These are phyloP conservation scores for Amphiprion percula DNA, from an alignment of 2,113 vertebrate species.

Conservation along the genomic window DNA sequence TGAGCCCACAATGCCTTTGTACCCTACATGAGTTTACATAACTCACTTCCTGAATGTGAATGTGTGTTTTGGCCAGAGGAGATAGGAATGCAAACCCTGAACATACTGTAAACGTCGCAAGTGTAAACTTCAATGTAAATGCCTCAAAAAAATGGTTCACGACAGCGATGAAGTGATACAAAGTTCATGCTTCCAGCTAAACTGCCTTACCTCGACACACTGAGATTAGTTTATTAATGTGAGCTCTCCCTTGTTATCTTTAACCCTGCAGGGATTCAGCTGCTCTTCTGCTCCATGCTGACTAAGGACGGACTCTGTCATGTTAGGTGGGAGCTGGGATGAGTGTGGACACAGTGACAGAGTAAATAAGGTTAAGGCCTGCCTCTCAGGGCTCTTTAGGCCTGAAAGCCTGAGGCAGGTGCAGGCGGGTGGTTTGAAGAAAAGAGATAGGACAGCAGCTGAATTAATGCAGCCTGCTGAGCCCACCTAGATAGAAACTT, in stretches of 20 bases:
- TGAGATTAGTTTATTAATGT: conserved; percentile 36
- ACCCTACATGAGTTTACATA: conserved; percentile 31
- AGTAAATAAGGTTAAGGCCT: conserved; percentile 52
- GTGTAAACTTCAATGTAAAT: conserved; percentile 27
- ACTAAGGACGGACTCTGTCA: conserved; percentile 26
- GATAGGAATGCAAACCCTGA: conserved; percentile 33
- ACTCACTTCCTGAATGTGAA: conserved; percentile 50
- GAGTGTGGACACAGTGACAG: conserved; percentile 31
- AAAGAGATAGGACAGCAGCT: conserved; percentile 37
- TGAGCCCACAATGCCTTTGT: conserved; percentile 9
- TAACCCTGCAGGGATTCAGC: conserved; percentile 28
- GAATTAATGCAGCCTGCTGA: conserved; percentile 55
- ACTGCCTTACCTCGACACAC: conserved; percentile 18
- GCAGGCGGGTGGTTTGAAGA: conserved; percentile 39
- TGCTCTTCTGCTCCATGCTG: conserved; percentile 9
- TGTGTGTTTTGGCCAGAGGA: conserved; percentile 35
- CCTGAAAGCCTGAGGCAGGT: conserved; percentile 45
- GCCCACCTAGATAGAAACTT: conserved; percentile 29
- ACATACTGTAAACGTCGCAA: conserved; percentile 20
- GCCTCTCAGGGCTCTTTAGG: conserved; percentile 34
- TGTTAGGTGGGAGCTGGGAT: conserved; percentile 29
- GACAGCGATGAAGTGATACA: conserved; percentile 1
- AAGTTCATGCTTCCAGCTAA: conserved; percentile 32
- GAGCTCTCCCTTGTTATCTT: conserved; percentile 40
- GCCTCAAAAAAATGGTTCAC: conserved; percentile 12